Evolutionary conservation across 2,113 vertebrate genomes (phyloP), one percentile per base, ranked within the genome.

Genomic region (Etheostoma spectabile): DNA sequence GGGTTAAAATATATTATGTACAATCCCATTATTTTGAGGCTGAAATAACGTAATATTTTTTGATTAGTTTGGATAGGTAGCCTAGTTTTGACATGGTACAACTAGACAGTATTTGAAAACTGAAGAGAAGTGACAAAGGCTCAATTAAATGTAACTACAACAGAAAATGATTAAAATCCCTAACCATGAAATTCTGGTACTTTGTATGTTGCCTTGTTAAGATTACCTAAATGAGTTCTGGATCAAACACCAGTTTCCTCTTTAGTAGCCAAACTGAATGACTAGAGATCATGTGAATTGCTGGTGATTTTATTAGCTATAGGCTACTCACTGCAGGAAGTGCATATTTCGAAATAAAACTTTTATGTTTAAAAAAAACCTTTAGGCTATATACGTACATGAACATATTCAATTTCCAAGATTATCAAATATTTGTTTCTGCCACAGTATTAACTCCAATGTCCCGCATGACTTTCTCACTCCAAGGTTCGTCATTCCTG

Each of bases 201-300:
- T 64, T 27, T 52, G 3, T 67, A 15, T 66, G 45, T 42, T 73
- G 12, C 12, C 53, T 38, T 59, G 19, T 33, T 51, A 27, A 38
- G 14, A 60, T 74, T 2, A 49, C 13, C 27, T 12, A 51, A 22
- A 8, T 42, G 13, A 76, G 16, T 15, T n/a, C 24, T 71, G 27
- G 62, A 80, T 49, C 42, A 65, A 70, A 69, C 45, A 62, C 12
- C 38, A 67, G 62, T 60, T 79, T 46, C 16, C 15, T 52, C 6
- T 24, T 33, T n/a, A 2, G 16, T 42, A 63, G 22, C 12, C 30
- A 4, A 2, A 46, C 8, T 30, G 16, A 27, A 16, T 30, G 19
- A 46, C 12, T 52, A 19, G 15, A 72, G 11, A 57, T 7, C 21
- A 35, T 68, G 45, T n/a, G 45, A 27, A 16, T 5, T 35, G 14